These are phyloP conservation scores for Lithophane socia DNA, from an alignment of 2,888 invertebrate genomes.

Conservation along the genomic window DNA sequence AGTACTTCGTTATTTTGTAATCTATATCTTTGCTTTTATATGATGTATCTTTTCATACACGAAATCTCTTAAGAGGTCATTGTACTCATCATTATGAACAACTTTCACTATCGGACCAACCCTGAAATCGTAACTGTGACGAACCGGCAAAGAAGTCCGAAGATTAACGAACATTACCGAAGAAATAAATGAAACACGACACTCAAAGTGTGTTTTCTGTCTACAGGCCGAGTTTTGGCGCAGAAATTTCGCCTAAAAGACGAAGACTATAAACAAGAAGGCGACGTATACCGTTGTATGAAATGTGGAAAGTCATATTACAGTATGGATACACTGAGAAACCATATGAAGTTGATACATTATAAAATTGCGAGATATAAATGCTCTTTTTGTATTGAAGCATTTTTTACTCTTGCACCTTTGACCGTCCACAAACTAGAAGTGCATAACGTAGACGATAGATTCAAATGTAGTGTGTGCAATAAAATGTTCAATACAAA, in stretches of 20 bases:
- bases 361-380: conserved; percentile 71
- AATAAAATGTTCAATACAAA: conserved; percentile 77
- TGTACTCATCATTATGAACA: too few relatives aligned
- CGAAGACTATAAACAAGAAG: conserved; percentile 74
- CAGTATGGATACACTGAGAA: conserved; percentile 71
- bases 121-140: not conserved
- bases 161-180: conserved; percentile 15
- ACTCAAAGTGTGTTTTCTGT: conserved; percentile 73
- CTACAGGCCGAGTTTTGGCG: conserved; percentile 41
- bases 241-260: conserved; percentile 73
- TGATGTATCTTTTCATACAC: too few relatives aligned
- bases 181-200: conserved; percentile 39
- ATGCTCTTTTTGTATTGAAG: conserved; percentile 69
- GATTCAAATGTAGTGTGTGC: conserved; percentile 82
- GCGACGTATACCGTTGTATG: conserved; percentile 70
- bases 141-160: conserved; percentile 24
- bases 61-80: too few relatives aligned
- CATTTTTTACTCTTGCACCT: conserved; percentile 58
- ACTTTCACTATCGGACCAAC: too few relatives aligned
- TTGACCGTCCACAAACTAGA: conserved; percentile 64
- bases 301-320: conserved; percentile 77
- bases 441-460: conserved; percentile 45
- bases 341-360: conserved; percentile 78
- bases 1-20: too few relatives aligned
- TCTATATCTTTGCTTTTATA: too few relatives aligned